These are phyloP conservation scores for Trididemnum clinides DNA, from an alignment of 23 tunicate genomes.

Conservation along the genomic window DNA sequence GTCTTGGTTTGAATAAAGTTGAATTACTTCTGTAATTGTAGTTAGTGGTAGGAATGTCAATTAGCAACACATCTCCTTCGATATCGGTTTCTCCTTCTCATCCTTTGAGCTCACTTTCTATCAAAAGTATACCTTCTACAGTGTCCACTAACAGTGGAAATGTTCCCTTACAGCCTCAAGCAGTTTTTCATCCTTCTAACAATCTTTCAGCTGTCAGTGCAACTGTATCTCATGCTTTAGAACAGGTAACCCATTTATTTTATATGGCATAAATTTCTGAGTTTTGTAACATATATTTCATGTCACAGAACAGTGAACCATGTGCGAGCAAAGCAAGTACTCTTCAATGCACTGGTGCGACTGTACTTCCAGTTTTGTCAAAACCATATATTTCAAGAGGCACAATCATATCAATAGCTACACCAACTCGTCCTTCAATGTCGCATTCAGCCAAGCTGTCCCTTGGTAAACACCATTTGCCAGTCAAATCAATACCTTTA, in stretches of 20 bases:
- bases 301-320: too few species aligned
- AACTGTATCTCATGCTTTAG: too few species aligned
- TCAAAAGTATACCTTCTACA: neutral
- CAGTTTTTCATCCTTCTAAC: neutral
- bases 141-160: slow-evolving; percentile 16
- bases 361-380: slow-evolving; percentile 17
- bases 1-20: too few species aligned
- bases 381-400: slow-evolving; percentile 20
- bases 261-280: too few species aligned
- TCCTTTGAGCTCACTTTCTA: slow-evolving; percentile 14
- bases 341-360: neutral
- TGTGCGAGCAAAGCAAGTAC: too few species aligned
- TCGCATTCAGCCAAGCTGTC: slow-evolving; percentile 25
- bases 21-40: too few species aligned
- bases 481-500: slow-evolving; percentile 36
- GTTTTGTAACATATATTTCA: too few species aligned
- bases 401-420: slow-evolving; percentile 21
- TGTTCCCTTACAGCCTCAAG: slow-evolving; percentile 3
- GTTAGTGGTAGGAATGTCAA: too few species aligned
- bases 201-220: neutral
- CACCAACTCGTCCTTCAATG: slow-evolving; percentile 16
- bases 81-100: slow-evolving; percentile 17
- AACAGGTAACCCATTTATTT: too few species aligned
- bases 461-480: slow-evolving; percentile 56
- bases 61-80: slow-evolving; percentile 48